These are phyloP conservation scores for Cavia aperea DNA, from an alignment of 2,113 vertebrate genomes.

Conservation along the genomic window DNA sequence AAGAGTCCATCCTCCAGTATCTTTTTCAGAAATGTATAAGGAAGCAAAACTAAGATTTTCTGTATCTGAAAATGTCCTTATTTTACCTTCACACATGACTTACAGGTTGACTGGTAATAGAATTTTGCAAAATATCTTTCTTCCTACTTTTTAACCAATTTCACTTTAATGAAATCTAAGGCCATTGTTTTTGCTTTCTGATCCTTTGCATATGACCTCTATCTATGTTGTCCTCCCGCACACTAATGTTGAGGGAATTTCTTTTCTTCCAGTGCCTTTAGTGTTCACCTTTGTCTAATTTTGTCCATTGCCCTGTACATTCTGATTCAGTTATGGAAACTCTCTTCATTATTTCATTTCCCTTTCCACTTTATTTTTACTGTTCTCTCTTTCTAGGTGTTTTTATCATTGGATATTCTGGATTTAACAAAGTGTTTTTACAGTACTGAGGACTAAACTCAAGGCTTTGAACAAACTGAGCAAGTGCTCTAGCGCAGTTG, in stretches of 20 bases:
- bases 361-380: background rate
- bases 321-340: background rate
- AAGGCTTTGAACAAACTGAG: background rate
- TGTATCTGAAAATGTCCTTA: background rate
- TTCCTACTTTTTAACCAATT: background rate
- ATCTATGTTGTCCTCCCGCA: rapidly evolving
- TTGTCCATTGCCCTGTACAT: too few relatives aligned
- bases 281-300: background rate
- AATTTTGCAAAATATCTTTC: background rate
- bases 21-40: background rate
- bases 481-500: background rate
- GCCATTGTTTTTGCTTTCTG: background rate
- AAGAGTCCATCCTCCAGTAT: background rate
- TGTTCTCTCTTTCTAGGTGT: background rate
- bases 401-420: background rate
- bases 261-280: background rate
- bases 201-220: background rate
- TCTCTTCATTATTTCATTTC: background rate
- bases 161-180: background rate
- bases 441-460: background rate
- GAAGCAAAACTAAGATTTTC: background rate
- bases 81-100: background rate
- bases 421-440: background rate
- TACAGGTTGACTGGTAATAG: background rate
- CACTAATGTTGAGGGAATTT: rapidly evolving